Percentiles rank a stretch among this genome's conserved stretches.
Evolutionary conservation across 1,140 invertebrate species (phyloP).

Genomic region (Tenebrio molitor): DNA sequence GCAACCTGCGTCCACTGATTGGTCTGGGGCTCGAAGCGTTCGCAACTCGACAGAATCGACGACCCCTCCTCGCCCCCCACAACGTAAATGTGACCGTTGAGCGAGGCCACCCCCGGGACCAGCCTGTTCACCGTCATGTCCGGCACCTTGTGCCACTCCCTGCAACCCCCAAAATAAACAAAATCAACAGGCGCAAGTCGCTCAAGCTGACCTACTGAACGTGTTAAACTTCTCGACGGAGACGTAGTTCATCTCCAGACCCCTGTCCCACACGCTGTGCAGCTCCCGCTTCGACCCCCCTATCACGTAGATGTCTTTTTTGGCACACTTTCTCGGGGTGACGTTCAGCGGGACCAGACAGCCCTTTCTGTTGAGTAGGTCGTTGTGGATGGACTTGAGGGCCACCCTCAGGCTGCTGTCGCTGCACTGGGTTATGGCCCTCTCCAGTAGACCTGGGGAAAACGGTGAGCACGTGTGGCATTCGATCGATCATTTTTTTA

Average conservation of each 20-base stretch:
- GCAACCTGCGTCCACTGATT: slow-evolving; percentile 81
- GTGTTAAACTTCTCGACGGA: slow-evolving; percentile 86
- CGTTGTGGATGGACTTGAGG: slow-evolving; percentile 84
- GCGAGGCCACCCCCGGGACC: slow-evolving; percentile 88
- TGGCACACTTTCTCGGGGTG: slow-evolving; percentile 84
- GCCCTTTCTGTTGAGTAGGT: slow-evolving; percentile 83
- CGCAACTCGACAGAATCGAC: slow-evolving; percentile 91
- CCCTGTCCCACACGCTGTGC: slow-evolving; percentile 72
- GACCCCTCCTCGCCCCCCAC: slow-evolving; percentile 93
- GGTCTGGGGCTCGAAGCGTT: slow-evolving; percentile 87
- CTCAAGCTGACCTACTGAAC: slow-evolving; percentile 73
- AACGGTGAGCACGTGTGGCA: too few relatives aligned
- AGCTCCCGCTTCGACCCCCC: slow-evolving; percentile 91
- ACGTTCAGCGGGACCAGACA: slow-evolving; percentile 82
- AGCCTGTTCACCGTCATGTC: slow-evolving; percentile 91
- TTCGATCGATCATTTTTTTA: too few relatives aligned
- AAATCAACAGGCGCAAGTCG: background rate
- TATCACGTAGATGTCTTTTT: slow-evolving; percentile 91
- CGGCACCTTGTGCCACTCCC: slow-evolving; percentile 84
- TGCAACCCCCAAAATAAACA: too few relatives aligned
- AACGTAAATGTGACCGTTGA: slow-evolving; percentile 92
- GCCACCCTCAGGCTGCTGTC: slow-evolving; percentile 87
- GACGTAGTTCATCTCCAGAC: slow-evolving; percentile 81
- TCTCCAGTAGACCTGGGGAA: slow-evolving; percentile 78
- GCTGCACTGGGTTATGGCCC: slow-evolving; percentile 83